A percentile compares a stretch with the other conserved stretches of the same genome.
Evolutionary conservation across 2,113 vertebrate genomes (phyloP).

Genomic region (Motacilla tschutschensis): DNA sequence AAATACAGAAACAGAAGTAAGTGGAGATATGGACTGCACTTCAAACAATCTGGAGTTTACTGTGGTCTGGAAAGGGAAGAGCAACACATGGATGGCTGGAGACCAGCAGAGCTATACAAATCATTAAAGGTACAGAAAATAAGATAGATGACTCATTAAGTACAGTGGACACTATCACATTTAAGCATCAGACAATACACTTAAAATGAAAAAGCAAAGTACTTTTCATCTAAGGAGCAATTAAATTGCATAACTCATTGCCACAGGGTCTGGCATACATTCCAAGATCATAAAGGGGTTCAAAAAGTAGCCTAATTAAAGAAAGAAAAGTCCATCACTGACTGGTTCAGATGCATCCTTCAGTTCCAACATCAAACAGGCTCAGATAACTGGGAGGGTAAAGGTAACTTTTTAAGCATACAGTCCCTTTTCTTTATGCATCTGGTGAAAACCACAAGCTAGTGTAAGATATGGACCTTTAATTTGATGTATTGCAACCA

Average conservation of each 20-base stretch:
- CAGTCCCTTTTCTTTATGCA: not conserved
- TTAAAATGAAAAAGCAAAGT: not conserved
- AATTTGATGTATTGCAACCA: not conserved
- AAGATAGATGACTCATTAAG: not conserved
- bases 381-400: not conserved
- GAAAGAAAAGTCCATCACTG: not conserved
- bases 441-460: not conserved
- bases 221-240: conserved; percentile 4
- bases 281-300: not conserved
- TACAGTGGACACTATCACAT: not conserved
- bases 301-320: not conserved
- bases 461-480: not conserved
- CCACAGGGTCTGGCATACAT: not conserved
- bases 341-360: not conserved
- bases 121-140: not conserved
- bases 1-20: not conserved
- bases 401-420: not conserved
- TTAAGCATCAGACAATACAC: conserved; percentile 14
- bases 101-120: not conserved
- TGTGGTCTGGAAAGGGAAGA: not conserved
- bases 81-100: not conserved
- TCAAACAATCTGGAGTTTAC: not conserved
- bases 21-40: not conserved
- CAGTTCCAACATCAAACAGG: not conserved
- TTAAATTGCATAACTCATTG: not conserved